phyloP scores from a whole-genome alignment of 2,797 vertebrate species.

The Pitangus sulphuratus region DNA sequence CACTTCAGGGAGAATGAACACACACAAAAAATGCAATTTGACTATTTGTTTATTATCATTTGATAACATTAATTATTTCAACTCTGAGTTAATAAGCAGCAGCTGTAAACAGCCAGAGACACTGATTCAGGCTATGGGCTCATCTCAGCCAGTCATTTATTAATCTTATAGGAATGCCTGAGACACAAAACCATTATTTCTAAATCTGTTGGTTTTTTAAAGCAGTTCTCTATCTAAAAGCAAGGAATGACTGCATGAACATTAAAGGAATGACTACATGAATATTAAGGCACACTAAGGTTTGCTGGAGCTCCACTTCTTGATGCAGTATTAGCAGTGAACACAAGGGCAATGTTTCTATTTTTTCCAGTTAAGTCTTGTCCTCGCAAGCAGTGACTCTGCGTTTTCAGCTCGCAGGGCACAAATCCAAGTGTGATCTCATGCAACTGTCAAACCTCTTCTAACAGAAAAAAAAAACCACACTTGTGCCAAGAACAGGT shows the following conservation, averaged over 20 bases:
- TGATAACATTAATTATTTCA: constrained; percentile 29
- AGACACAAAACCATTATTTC: neutral
- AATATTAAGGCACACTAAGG: neutral
- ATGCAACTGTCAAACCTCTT: constrained; percentile 58
- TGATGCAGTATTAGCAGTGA: neutral
- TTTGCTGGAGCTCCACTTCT: neutral
- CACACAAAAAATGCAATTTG: neutral
- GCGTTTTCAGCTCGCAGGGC: constrained; percentile 53
- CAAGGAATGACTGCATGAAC: neutral
- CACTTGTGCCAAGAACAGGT: constrained; percentile 31
- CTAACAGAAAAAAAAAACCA: constrained; percentile 34
- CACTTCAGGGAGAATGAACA: neutral
- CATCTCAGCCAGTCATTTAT: neutral
- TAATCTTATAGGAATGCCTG: neutral
- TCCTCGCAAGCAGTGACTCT: constrained; percentile 65
- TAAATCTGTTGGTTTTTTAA: neutral
- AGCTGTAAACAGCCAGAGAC: constrained; percentile 4
- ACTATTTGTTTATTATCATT: neutral
- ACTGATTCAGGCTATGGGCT: neutral
- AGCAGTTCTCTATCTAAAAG: neutral
- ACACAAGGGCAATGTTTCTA: constrained; percentile 45
- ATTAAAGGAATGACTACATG: neutral
- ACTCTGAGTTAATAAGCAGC: neutral
- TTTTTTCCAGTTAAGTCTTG: constrained; percentile 52
- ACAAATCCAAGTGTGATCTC: constrained; percentile 68